A percentile compares a stretch with the other conserved stretches of the same genome.
Conservation (phyloP, 2,797 vertebrate species). For the Neosilurus hyrtlii region DNA sequence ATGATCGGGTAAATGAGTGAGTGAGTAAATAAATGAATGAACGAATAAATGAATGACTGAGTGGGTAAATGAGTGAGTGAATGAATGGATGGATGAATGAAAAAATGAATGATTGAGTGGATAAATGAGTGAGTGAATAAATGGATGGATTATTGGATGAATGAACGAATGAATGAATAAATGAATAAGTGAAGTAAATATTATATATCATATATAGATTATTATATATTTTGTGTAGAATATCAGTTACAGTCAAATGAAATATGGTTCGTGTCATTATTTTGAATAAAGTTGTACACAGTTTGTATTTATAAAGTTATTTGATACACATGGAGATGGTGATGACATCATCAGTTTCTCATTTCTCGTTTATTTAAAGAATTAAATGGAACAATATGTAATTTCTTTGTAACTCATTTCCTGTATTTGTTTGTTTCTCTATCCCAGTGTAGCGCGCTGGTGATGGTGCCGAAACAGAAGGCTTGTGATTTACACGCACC, state of each 20-base stretch:
- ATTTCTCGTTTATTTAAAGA: not conserved
- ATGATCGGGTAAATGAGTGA: too few relatives aligned
- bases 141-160: too few relatives aligned
- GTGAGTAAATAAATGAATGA: too few relatives aligned
- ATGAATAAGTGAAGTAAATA: too few relatives aligned
- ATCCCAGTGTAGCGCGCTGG: conserved; percentile 98
- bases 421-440: conserved; percentile 78
- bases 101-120: too few relatives aligned
- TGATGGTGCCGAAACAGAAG: conserved; percentile 82
- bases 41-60: too few relatives aligned
- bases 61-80: too few relatives aligned
- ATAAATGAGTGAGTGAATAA: too few relatives aligned
- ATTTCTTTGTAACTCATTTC: not conserved
- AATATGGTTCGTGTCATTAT: not conserved
- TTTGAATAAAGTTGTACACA: not conserved
- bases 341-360: not conserved
- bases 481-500: conserved; percentile 86
- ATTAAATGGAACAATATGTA: too few relatives aligned
- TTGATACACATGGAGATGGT: not conserved
- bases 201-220: too few relatives aligned
- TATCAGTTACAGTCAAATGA: not conserved
- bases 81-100: too few relatives aligned
- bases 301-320: not conserved
- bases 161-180: too few relatives aligned
- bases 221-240: not conserved